Evolutionary conservation across 2,113 vertebrate species (phyloP).

Genomic region (Aphyosemion australe): DNA sequence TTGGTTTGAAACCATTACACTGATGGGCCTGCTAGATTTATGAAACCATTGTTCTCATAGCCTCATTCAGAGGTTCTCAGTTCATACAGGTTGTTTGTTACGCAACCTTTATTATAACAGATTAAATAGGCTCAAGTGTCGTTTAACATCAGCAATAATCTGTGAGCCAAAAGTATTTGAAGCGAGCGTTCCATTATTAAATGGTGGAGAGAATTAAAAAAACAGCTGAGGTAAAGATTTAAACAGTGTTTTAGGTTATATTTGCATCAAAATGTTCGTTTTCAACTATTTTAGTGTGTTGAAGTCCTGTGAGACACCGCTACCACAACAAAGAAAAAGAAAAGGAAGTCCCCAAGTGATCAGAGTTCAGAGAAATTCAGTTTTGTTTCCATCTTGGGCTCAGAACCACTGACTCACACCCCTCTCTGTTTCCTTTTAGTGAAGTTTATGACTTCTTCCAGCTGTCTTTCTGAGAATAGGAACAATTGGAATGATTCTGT

Average conservation of each 20-base stretch:
- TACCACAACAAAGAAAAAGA: no score
- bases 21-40: constrained; percentile 43
- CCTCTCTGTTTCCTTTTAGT: neutral
- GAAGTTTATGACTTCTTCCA: constrained; percentile 4
- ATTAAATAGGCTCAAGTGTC: neutral
- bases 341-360: neutral
- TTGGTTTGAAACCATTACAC: constrained; percentile 2
- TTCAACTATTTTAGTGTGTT: no score
- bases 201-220: neutral
- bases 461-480: neutral
- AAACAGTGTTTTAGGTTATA: no score
- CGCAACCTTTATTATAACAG: neutral
- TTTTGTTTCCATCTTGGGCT: neutral
- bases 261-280: no score
- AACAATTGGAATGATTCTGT: no score
- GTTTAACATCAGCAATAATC: neutral
- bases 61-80: constrained; percentile 5
- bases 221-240: neutral
- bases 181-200: neutral
- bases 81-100: neutral
- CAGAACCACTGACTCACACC: neutral
- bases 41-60: constrained; percentile 1
- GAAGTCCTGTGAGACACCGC: no score
- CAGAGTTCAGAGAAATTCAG: neutral
- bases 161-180: neutral